Conservation (phyloP, 2,888 invertebrate species). For the Rhingia campestris region DNA sequence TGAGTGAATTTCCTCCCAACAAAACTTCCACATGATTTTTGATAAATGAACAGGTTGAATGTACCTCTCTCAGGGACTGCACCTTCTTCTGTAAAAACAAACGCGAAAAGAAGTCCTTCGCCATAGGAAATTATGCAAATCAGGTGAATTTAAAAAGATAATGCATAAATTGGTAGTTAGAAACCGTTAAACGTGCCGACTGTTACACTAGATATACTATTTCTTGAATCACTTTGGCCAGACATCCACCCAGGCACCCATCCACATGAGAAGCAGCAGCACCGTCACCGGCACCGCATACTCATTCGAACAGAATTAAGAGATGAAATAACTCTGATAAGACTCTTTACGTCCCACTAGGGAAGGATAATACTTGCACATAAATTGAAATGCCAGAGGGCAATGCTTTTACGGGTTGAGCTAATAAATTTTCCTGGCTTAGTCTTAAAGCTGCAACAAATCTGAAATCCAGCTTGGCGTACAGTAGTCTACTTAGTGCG, state of each 20-base stretch:
- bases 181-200: constrained; percentile 56
- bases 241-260: constrained; percentile 26
- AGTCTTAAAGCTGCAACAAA: constrained; percentile 67
- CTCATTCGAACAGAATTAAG: constrained; percentile 72
- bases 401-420: constrained; percentile 69
- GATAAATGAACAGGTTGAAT: constrained; percentile 14
- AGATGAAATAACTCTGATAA: constrained; percentile 72
- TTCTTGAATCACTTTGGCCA: constrained; percentile 52
- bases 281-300: constrained; percentile 29
- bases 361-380: constrained; percentile 59
- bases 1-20: constrained; percentile 6
- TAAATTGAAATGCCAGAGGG: constrained; percentile 70
- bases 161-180: constrained; percentile 60
- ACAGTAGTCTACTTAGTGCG: background rate
- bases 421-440: constrained; percentile 69
- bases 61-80: constrained; percentile 2
- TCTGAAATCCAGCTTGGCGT: constrained; percentile 30
- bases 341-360: constrained; percentile 40
- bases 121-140: constrained; percentile 63
- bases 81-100: background rate
- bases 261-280: constrained; percentile 9
- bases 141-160: constrained; percentile 69
- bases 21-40: constrained; percentile 13
- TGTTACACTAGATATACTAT: constrained; percentile 44
- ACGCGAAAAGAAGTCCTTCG: constrained; percentile 1